Base-by-base conservation (phyloP, 2,888 invertebrate genomes). In the Alentia gelatinosa region DNA sequence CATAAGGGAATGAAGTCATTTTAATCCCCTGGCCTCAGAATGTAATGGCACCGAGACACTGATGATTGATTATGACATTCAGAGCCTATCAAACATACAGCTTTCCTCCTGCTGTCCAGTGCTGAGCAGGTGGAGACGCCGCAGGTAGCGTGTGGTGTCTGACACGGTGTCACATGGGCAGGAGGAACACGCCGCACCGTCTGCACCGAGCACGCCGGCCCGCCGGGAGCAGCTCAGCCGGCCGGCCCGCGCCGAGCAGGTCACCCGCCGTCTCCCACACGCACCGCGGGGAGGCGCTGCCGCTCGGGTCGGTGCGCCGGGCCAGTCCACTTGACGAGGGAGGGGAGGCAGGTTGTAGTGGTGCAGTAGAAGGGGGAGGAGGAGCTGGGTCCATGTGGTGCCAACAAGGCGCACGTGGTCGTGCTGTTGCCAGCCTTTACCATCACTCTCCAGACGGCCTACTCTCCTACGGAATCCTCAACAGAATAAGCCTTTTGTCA, bases 351-450 rank as follows among this genome's bases (percentile, higher is more conserved):
- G 86, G 42, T 42, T 42, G 42, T n/a, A 47, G 86, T 42, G 86
- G 86, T 9, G 42, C 7, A 5, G 86, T 35, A 39, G 83, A 39
- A 39, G 83, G 39, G 83, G 83, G 83, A 47, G 26, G 42, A 7
- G 47, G 86, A n/a, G 26, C 37, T 3, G 68, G 68, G 68, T 68
- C 68, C 68, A 68, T 68, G 79, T 79, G 39, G 39, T 35, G 35
- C 37, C 79, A 35, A 79, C 79, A 79, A 35, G 79, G 37, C 79
- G 79, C 79, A 79, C 79, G 79, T 79, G 79, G 79, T 79, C 79
- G 79, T 79, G 39, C 79, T 35, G 79, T 39, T 79, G 79, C 79
- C 79, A 79, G 79, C 39, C 68, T 30, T 26, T 30, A 4, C 26
- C 68, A n/a, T 74, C 74, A 33, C 74, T 33, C 30, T 33, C 74